phyloP scores from a whole-genome alignment of 1,140 invertebrate species.

The Pygmarrhopalites habei region DNA sequence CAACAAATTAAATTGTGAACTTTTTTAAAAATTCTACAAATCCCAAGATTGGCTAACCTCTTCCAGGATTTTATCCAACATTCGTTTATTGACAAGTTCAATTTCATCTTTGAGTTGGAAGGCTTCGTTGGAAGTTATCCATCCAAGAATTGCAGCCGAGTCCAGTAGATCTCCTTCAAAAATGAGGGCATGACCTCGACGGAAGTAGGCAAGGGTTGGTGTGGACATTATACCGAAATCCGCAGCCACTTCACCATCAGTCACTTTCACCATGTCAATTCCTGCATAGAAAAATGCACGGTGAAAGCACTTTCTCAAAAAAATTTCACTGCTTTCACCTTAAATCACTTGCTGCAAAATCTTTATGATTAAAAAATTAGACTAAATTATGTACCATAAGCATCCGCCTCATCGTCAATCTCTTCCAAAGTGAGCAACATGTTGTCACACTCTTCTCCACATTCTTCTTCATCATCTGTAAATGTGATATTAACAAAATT shows the following conservation, averaged over 20 bases:
- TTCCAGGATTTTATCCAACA: constrained; percentile 86
- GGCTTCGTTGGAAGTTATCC: constrained; percentile 88
- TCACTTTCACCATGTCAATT: constrained; percentile 91
- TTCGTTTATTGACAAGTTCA: constrained; percentile 81
- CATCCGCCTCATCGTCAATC: constrained; percentile 87
- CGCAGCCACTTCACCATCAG: constrained; percentile 70
- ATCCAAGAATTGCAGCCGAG: constrained; percentile 44
- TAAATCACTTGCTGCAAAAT: too few species aligned
- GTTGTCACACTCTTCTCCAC: constrained; percentile 72
- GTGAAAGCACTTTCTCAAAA: too few species aligned
- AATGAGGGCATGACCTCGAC: constrained; percentile 74
- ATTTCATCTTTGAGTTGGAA: constrained; percentile 95
- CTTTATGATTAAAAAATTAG: background rate
- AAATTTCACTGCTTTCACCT: too few species aligned
- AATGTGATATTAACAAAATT: too few species aligned
- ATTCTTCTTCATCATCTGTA: constrained; percentile 74
- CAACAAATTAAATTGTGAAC: background rate
- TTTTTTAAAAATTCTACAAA: too few species aligned
- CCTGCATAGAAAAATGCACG: constrained; percentile 44
- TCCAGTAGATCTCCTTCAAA: constrained; percentile 59
- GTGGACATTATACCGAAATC: constrained; percentile 62
- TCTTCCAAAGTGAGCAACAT: constrained; percentile 80
- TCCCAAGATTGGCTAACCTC: too few species aligned
- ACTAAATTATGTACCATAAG: constrained; percentile 60
- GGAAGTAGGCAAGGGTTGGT: constrained; percentile 81